Percentiles rank a stretch among this genome's conserved stretches.
phyloP scores from a whole-genome alignment of 2,888 invertebrate species.

The Brachypalpus laphriformis region DNA sequence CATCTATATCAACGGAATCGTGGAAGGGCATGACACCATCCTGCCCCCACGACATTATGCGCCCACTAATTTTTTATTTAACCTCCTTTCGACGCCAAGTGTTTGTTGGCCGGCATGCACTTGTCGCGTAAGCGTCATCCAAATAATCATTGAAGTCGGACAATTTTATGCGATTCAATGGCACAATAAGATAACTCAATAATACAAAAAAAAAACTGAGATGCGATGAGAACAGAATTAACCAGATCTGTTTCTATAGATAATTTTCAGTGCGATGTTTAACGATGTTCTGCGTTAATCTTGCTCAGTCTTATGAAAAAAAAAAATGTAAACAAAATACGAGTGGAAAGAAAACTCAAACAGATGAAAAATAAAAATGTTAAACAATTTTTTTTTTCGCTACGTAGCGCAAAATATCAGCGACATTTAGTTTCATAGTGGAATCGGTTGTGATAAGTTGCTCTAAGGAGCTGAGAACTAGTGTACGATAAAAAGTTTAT shows the following conservation, averaged over 20 bases:
- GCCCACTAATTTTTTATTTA: slow-evolving; percentile 24
- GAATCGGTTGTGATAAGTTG: slow-evolving; percentile 57
- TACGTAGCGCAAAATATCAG: slow-evolving; percentile 24
- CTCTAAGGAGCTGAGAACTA: not conserved
- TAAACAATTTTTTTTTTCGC: slow-evolving; percentile 17
- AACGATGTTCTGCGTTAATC: slow-evolving; percentile 33
- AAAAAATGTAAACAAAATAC: slow-evolving; percentile 48
- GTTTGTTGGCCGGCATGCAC: slow-evolving; percentile 31
- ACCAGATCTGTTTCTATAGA: slow-evolving; percentile 41
- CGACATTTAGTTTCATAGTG: slow-evolving; percentile 46
- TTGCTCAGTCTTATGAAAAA: slow-evolving; percentile 5
- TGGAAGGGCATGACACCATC: slow-evolving; percentile 30
- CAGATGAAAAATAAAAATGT: slow-evolving; percentile 36
- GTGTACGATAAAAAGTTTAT: not conserved
- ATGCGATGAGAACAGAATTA: slow-evolving; percentile 39
- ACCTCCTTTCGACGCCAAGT: slow-evolving; percentile 30
- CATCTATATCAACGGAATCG: slow-evolving; percentile 1
- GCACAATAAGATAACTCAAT: slow-evolving; percentile 20
- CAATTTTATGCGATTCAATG: slow-evolving; percentile 1
- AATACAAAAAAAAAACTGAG: slow-evolving; percentile 1
- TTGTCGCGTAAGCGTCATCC: slow-evolving; percentile 21
- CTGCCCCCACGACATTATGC: not conserved
- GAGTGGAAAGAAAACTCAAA: slow-evolving; percentile 39
- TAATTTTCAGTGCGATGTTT: slow-evolving; percentile 41
- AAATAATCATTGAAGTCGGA: slow-evolving; percentile 23